These are phyloP conservation scores for Onchidella celtica DNA, from an alignment of 2,888 invertebrate genomes.

Conservation along the genomic window DNA sequence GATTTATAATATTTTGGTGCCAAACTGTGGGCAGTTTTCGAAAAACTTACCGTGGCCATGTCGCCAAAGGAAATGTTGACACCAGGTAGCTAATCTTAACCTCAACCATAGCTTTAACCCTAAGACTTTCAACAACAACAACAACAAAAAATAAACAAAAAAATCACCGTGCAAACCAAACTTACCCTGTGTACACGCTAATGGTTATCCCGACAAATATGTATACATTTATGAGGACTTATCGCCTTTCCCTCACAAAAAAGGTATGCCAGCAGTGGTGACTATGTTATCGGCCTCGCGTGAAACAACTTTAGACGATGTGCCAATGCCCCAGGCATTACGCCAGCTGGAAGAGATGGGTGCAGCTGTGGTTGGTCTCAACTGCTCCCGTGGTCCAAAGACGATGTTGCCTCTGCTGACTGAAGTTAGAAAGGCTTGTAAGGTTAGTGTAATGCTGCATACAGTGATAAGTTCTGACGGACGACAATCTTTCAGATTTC, in stretches of 20 bases:
- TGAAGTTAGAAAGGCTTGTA: constrained; percentile 66
- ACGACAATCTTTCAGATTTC: no score
- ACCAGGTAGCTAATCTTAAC: no score
- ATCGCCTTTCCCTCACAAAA: neutral
- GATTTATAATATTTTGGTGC: no score
- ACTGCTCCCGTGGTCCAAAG: constrained; percentile 72
- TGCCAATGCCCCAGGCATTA: constrained; percentile 68
- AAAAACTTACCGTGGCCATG: no score
- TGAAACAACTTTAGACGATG: constrained; percentile 67
- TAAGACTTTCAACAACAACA: no score
- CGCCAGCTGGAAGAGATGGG: constrained; percentile 69
- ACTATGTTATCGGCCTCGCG: constrained; percentile 62
- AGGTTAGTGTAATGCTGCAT: constrained; percentile 65
- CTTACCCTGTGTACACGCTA: neutral
- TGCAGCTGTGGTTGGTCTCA: constrained; percentile 75
- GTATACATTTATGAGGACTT: neutral
- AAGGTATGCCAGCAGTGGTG: constrained; percentile 74
- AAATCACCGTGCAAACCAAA: no score
- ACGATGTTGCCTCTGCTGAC: constrained; percentile 69
- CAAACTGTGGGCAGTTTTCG: no score
- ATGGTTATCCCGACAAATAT: neutral
- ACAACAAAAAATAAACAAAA: no score
- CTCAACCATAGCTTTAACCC: no score
- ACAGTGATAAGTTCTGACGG: no score
- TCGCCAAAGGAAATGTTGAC: no score